These are phyloP conservation scores for Istiophorus platypterus DNA, from an alignment of 2,113 vertebrate genomes.

Conservation along the genomic window DNA sequence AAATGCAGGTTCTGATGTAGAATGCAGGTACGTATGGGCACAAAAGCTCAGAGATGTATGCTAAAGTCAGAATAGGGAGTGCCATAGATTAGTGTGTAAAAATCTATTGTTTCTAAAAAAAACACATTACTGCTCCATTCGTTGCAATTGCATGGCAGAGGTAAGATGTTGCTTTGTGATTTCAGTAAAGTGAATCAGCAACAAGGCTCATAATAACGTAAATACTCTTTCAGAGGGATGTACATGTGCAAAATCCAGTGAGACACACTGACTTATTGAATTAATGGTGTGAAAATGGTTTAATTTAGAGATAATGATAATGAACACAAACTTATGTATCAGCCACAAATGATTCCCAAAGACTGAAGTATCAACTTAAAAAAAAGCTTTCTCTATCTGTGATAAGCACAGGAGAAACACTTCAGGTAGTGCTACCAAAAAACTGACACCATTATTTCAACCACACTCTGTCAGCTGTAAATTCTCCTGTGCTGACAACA, in stretches of 20 bases:
- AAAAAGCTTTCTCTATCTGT: background rate
- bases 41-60: too few relatives aligned
- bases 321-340: background rate
- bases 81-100: too few relatives aligned
- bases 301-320: background rate
- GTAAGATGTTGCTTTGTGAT: background rate
- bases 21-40: background rate
- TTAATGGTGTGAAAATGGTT: background rate
- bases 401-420: background rate
- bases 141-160: background rate
- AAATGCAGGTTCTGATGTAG: too few relatives aligned
- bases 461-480: constrained; percentile 10
- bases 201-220: background rate
- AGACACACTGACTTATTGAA: background rate
- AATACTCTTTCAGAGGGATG: background rate
- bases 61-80: too few relatives aligned
- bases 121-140: background rate
- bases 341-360: background rate
- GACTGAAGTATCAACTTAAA: background rate
- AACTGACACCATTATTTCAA: constrained; percentile 2
- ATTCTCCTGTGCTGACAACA: background rate
- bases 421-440: constrained; percentile 1
- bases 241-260: background rate
- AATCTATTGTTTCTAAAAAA: too few relatives aligned
- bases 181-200: background rate